Evolutionary conservation across 2,888 invertebrate species (phyloP).

Genomic region (Galeruca laticollis): DNA sequence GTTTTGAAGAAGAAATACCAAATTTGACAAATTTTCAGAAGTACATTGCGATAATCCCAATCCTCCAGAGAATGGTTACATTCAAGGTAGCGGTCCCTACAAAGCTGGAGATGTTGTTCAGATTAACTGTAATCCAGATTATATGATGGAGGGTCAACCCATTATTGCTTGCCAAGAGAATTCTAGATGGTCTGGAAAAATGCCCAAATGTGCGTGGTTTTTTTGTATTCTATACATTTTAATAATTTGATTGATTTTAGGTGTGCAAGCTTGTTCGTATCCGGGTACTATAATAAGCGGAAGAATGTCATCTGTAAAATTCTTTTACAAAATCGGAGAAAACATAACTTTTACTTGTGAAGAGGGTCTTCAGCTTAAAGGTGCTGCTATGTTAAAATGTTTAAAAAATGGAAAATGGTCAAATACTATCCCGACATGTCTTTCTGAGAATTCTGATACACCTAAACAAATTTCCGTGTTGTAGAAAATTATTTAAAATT

Average conservation of each 20-base stretch:
- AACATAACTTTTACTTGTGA: constrained; percentile 88
- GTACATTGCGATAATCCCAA: constrained; percentile 83
- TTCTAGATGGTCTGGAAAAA: constrained; percentile 85
- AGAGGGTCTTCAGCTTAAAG: constrained; percentile 79
- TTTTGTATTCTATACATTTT: constrained; percentile 3
- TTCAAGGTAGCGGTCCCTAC: constrained; percentile 82
- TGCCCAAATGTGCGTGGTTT: constrained; percentile 81
- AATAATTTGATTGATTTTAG: constrained; percentile 49
- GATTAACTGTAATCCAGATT: constrained; percentile 89
- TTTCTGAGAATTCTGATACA: constrained; percentile 45
- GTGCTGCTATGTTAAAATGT: constrained; percentile 84
- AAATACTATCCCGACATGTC: constrained; percentile 84
- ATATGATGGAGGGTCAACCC: constrained; percentile 91
- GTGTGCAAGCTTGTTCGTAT: constrained; percentile 83
- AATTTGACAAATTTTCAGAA: constrained; percentile 71
- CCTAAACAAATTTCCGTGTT: constrained; percentile 40
- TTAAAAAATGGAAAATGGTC: constrained; percentile 89
- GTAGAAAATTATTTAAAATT: constrained; percentile 13
- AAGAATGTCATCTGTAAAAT: constrained; percentile 87
- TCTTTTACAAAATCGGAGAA: constrained; percentile 89
- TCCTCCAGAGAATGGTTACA: constrained; percentile 82
- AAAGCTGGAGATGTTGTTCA: constrained; percentile 88
- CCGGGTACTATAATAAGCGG: constrained; percentile 89
- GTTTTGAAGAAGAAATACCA: background rate
- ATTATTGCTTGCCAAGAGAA: constrained; percentile 90